Conservation (phyloP, 2,888 invertebrate species). For the Ormia ochracea region DNA sequence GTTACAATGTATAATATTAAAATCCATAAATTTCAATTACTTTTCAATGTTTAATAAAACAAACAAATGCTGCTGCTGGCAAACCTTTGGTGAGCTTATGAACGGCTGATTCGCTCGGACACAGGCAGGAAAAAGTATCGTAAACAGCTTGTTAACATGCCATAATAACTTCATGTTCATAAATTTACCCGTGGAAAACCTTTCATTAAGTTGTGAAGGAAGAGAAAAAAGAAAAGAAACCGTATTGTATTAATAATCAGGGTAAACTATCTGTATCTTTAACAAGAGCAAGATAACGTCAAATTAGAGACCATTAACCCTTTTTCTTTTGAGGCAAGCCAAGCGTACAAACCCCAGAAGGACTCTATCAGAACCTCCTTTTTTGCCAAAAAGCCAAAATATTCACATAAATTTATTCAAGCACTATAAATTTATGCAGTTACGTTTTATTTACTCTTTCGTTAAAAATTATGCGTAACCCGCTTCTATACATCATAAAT, state of each 20-base stretch:
- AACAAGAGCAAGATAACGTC: constrained; percentile 55
- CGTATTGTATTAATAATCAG: constrained; percentile 26
- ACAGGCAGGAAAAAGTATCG: neutral
- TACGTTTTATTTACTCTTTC: neutral
- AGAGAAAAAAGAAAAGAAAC: neutral
- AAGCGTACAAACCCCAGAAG: neutral
- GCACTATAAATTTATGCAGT: constrained; percentile 40
- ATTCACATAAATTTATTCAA: constrained; percentile 51
- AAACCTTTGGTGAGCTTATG: neutral
- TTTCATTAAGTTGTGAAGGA: constrained; percentile 31
- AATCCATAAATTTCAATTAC: constrained; percentile 37
- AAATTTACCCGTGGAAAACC: constrained; percentile 52
- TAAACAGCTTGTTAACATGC: constrained; percentile 51
- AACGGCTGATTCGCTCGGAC: neutral
- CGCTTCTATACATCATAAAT: constrained; percentile 52
- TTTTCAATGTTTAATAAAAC: constrained; percentile 19
- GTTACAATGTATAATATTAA: constrained; percentile 27
- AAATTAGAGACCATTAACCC: constrained; percentile 60
- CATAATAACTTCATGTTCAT: constrained; percentile 42
- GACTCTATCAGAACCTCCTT: neutral
- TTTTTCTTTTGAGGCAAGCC: constrained; percentile 7
- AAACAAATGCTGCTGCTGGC: neutral
- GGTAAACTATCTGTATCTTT: constrained; percentile 36
- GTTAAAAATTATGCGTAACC: constrained; percentile 44
- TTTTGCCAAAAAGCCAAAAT: constrained; percentile 17